Base-by-base conservation (phyloP, 2,888 invertebrate species). In the Pammene aurita region DNA sequence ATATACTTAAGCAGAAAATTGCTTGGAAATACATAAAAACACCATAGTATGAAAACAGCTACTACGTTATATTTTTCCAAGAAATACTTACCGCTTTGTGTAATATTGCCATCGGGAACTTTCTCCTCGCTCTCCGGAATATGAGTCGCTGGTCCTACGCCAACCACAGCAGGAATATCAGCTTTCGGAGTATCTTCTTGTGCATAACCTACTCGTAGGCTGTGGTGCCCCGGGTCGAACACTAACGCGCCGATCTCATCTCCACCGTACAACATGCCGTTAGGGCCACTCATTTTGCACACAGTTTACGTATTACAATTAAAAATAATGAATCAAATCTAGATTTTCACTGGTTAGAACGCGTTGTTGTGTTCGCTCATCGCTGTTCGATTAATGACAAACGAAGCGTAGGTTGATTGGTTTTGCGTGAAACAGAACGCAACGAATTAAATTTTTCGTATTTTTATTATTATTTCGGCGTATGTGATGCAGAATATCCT, bases 111-210 rank as follows among this genome's bases (percentile, higher is more conserved):
- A 81, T 96, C 96, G 4, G 95, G 94, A 73, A 95, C 94, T 84
- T 96, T 97, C 44, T 95, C 95, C 81, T 97, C 97, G 0, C 95
- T 92, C 70, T 97, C 97, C 35, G 94, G 93, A 77, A 96, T 95
- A 44, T 95, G 93, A 0, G 94, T 93, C 0, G 93, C 85, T 42
- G 97, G 97, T 11, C 95, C 95, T 7, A 98, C 95, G 0, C 98
- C 99, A 41, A 98, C 96, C 52, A 97, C 96, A 0, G 98, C 96
- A 0, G 99, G 98, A 69, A 99, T 98, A 93, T 99, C 99, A 1
- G 98, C 98, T 93, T 99, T 99, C 2, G 99, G 99, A n/a, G 98
- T 97, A 85, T 99, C 99, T 86, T 99, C 99, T 80, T 98, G 98
- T 9, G 98, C 98, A 93, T 97, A 98, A 66, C 98, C 98, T 60